Percentiles rank a stretch among this genome's conserved stretches.
Conservation (phyloP, 2,797 vertebrate species). For the Pangasius krempfi region DNA sequence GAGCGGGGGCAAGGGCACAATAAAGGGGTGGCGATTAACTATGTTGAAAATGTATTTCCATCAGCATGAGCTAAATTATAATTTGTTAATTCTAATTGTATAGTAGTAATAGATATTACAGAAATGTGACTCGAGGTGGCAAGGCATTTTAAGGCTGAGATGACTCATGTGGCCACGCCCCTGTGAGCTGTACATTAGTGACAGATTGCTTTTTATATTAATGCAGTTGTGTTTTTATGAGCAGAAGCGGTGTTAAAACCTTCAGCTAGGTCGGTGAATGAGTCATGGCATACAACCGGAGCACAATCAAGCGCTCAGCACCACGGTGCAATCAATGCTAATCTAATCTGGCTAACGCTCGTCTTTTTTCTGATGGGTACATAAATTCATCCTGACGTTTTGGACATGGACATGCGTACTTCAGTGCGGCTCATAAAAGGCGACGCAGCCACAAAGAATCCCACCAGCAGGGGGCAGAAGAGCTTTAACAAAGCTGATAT, state of each 20-base stretch:
- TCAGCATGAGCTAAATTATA: neutral
- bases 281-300: constrained; percentile 1
- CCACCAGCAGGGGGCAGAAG: constrained; percentile 56
- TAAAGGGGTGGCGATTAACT: neutral
- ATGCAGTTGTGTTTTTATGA: neutral
- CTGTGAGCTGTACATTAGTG: neutral
- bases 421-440: neutral
- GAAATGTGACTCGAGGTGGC: too few species aligned
- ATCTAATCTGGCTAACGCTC: constrained; percentile 13
- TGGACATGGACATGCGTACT: constrained; percentile 3
- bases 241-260: neutral
- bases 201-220: neutral
- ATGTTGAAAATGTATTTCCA: neutral
- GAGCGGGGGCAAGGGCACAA: neutral
- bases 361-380: constrained; percentile 14
- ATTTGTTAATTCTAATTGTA: too few species aligned
- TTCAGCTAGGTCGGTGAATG: neutral
- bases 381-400: constrained; percentile 31
- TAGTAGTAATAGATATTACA: neutral
- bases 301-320: neutral
- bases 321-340: constrained; percentile 2
- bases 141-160: neutral
- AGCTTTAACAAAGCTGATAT: constrained; percentile 15
- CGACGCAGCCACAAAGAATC: neutral
- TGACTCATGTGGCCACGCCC: neutral